Evolutionary conservation across 2,888 invertebrate species (phyloP).

Genomic region (Eledona agricola): DNA sequence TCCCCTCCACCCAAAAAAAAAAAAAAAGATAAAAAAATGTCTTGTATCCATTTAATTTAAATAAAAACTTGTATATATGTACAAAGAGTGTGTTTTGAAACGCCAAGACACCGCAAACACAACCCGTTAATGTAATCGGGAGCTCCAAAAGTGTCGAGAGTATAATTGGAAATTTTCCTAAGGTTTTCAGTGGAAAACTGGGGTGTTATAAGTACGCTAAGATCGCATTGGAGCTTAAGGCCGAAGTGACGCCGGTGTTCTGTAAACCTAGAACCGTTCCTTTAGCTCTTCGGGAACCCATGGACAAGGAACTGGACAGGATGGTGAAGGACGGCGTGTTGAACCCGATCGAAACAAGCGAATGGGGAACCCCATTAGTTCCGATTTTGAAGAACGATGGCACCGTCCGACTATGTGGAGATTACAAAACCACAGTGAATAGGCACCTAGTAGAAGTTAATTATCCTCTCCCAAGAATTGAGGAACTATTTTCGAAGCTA

Average conservation of each 20-base stretch:
- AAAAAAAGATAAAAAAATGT: too few species aligned
- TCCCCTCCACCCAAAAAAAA: too few species aligned
- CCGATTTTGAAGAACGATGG: slow-evolving; percentile 4
- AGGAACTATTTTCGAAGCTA: slow-evolving; percentile 3
- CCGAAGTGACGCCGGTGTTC: background rate
- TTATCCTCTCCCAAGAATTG: slow-evolving; percentile 4
- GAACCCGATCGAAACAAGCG: slow-evolving; percentile 1
- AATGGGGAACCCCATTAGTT: slow-evolving; percentile 1
- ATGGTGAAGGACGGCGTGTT: background rate
- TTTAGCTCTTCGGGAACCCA: background rate
- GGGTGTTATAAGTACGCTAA: background rate
- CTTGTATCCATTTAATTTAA: too few species aligned
- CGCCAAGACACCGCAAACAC: too few species aligned
- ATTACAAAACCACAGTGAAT: slow-evolving; percentile 4
- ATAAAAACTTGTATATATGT: too few species aligned
- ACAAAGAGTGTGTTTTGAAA: too few species aligned
- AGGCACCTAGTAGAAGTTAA: background rate
- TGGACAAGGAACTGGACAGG: slow-evolving; percentile 1
- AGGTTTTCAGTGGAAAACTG: background rate
- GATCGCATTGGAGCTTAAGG: background rate
- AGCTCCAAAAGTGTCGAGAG: too few species aligned
- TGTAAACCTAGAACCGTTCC: slow-evolving; percentile 1
- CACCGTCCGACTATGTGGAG: slow-evolving; percentile 2
- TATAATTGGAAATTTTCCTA: too few species aligned
- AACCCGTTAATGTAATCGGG: too few species aligned